phyloP scores from a whole-genome alignment of 2,113 vertebrate species.

The Odocoileus virginianus region DNA sequence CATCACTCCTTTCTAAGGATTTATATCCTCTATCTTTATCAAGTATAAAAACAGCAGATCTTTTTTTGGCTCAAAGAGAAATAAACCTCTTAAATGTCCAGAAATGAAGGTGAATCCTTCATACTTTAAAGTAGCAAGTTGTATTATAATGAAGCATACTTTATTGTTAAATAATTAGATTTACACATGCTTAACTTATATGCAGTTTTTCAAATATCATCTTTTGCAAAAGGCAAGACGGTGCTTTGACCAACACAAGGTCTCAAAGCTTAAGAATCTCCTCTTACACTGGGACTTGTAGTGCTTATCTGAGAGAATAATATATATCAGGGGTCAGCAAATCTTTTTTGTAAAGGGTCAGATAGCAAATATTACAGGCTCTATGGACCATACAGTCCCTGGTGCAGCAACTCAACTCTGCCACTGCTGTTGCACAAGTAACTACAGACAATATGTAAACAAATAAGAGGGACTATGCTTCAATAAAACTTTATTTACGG shows the following conservation, averaged over 20 bases:
- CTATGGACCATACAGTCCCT: neutral
- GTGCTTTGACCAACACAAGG: neutral
- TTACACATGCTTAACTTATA: neutral
- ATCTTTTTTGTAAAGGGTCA: neutral
- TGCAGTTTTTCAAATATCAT: neutral
- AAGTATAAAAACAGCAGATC: neutral
- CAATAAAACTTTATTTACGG: neutral
- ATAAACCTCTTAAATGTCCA: neutral
- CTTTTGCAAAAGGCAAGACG: neutral
- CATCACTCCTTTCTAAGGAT: constrained; percentile 1
- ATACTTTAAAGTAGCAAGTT: neutral
- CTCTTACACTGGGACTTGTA: neutral
- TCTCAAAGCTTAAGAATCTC: neutral
- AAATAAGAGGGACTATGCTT: neutral
- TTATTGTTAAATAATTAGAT: constrained; percentile 28
- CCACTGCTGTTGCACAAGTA: neutral
- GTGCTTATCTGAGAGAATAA: neutral
- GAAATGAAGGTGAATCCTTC: neutral
- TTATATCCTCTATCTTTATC: neutral
- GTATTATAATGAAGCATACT: neutral
- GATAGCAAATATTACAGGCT: neutral
- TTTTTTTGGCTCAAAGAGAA: constrained; percentile 1
- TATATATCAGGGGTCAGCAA: neutral
- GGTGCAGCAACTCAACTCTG: neutral
- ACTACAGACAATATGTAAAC: neutral